Conservation (phyloP, 1,140 invertebrate species). For the Drosophila arawakana region DNA sequence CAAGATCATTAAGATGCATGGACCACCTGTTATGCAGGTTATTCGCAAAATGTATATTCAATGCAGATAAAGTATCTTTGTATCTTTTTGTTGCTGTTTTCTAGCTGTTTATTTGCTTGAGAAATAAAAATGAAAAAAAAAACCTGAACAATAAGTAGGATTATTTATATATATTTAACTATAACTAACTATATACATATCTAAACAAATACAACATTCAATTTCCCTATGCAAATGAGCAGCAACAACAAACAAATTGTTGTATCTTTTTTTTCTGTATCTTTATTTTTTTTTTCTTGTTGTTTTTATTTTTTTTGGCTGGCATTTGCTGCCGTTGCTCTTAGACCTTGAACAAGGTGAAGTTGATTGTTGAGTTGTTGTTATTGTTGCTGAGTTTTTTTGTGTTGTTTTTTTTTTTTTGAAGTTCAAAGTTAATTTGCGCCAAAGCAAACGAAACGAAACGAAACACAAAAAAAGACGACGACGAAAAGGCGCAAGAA, state of each 20-base stretch:
- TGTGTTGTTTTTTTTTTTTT: conserved; percentile 39
- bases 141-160: conserved; percentile 32
- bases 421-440: conserved; percentile 80
- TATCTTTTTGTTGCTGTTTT: neutral
- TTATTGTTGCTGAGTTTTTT: conserved; percentile 37
- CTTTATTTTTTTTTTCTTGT: conserved; percentile 21
- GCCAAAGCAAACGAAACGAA: conserved; percentile 56
- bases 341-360: conserved; percentile 80
- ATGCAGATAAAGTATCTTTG: conserved; percentile 20
- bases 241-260: conserved; percentile 38
- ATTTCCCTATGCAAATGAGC: conserved; percentile 78
- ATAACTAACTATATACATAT: conserved; percentile 1
- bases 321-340: conserved; percentile 58
- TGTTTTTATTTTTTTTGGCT: conserved; percentile 37
- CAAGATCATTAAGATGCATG: conserved; percentile 22
- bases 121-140: neutral
- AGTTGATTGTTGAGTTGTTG: conserved; percentile 70
- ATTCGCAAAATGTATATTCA: neutral
- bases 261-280: conserved; percentile 20
- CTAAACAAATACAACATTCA: conserved; percentile 56
- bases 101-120: conserved; percentile 4
- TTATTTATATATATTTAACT: conserved; percentile 12
- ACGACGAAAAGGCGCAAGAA: conserved; percentile 36
- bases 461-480: conserved; percentile 31
- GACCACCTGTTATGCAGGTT: conserved; percentile 46